Base-by-base conservation (phyloP, 2,797 vertebrate species). In the Enoplosus armatus region DNA sequence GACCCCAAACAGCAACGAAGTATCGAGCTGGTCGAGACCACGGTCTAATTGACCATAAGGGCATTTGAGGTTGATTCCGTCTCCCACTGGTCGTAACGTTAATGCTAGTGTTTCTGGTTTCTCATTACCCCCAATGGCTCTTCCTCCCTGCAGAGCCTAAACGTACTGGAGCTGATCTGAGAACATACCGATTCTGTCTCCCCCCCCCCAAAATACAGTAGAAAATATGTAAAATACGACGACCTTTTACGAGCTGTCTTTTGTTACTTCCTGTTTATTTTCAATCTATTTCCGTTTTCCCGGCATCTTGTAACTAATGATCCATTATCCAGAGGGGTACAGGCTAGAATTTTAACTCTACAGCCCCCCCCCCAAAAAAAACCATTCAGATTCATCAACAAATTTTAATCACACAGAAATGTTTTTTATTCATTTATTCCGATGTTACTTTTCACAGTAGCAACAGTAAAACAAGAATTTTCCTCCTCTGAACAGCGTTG, bases 381-480 rank as follows among this genome's bases (percentile, higher is more conserved):
- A n/a, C n/a, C 27, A 26, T 33, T 59, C 37, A 22, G n/a, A 72
- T n/a, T 47, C 43, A 75, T 37, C 41, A 62, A 61, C 26, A 50
- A 7, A 69, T 31, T 43, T 77, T 84, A 89, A 79, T 92, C 85
- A 87, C 89, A 88, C 77, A 85, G 60, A 80, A 86, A 74, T 53
- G 35, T 54, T 73, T 79, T 90, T 84, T 83, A 85, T 89, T 87
- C 5, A 89, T 72, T 79, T 78, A 79, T 73, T 84, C 47, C 41
- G 62, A 78, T 82, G 62, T 86, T 53, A 58, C 33, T 78, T 85
- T 83, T 84, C 80, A 93, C 89, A 89, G 59, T 76, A 92, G 83
- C 89, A 92, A 92, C 87, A 89, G 61, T 77, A 67, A 89, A 81
- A 88, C 54, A 83, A 79, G 24, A 58, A 50, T 39, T 24, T n/a